A percentile compares a stretch with the other conserved stretches of the same genome.
phyloP scores from a whole-genome alignment of 2,113 vertebrate genomes.

The Percopsis transmontana region DNA sequence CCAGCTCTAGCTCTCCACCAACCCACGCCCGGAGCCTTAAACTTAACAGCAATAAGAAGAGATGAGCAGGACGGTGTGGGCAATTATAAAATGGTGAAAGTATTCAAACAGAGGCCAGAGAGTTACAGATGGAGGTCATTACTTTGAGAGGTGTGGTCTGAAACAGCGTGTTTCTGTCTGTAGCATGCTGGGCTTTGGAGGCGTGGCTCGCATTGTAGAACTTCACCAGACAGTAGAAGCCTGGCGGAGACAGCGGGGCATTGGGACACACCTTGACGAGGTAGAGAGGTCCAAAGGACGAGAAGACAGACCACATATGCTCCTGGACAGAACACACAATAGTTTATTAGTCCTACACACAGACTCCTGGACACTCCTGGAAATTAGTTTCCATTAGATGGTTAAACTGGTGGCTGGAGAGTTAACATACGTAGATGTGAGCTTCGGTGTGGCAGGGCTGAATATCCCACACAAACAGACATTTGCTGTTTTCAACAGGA shows the following conservation, averaged over 20 bases:
- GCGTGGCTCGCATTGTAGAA: constrained; percentile 81
- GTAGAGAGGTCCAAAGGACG: constrained; percentile 80
- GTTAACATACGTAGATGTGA: constrained; percentile 62
- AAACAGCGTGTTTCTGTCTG: constrained; percentile 71
- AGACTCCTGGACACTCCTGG: background rate
- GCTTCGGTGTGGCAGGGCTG: constrained; percentile 55
- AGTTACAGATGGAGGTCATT: background rate
- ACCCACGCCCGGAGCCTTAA: too few relatives aligned
- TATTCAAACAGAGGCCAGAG: background rate
- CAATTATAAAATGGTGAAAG: background rate
- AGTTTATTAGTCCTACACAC: background rate
- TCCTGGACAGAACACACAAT: constrained; percentile 51
- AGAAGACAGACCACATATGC: constrained; percentile 69
- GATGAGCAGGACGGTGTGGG: too few relatives aligned
- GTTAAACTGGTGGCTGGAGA: background rate
- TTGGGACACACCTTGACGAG: constrained; percentile 76
- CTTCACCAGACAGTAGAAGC: constrained; percentile 79
- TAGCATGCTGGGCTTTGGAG: constrained; percentile 67
- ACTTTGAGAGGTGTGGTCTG: constrained; percentile 81
- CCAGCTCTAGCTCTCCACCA: too few relatives aligned
- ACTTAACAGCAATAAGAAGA: too few relatives aligned
- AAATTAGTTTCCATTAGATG: background rate
- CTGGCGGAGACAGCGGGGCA: constrained; percentile 60
- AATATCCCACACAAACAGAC: constrained; percentile 81
- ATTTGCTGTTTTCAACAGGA: constrained; percentile 71